Base-by-base conservation (phyloP, 2,888 invertebrate genomes). In the Onchidella celtica region DNA sequence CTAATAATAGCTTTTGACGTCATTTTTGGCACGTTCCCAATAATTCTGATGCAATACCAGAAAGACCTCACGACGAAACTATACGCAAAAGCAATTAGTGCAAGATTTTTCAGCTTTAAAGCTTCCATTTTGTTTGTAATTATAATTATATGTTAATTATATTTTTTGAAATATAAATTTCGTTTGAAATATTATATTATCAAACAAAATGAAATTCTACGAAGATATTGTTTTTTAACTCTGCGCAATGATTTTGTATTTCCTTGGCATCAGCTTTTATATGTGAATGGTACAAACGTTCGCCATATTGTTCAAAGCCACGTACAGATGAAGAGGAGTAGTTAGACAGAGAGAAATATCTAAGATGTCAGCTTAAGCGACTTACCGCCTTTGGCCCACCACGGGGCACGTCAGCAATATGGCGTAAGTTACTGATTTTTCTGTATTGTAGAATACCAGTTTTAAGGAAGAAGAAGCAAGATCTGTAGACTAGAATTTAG, bases 351-450 rank as follows among this genome's bases (percentile, higher is more conserved):
- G 27, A 27, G 55, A 83, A 75, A 68, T n/a, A n/a, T n/a, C n/a
- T n/a, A n/a, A n/a, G n/a, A 85, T 85, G 85, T 81, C 81, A 40
- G 85, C 78, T 40, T 85, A 80, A 79, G 79, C 29, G 57, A 38
- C 68, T 21, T 82, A 77, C 81, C 79, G 63, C 57, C 73, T 79
- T 34, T 36, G 57, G 65, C 77, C 74, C 79, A 77, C 79, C 79
- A 88, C 61, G 72, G 81, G 70, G 79, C 85, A 85, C 74, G 83
- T 72, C 83, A 73, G 84, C 86, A 90, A 72, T 85, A 90, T 90
- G 90, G 89, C 89, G 90, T 90, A 85, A 89, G 90, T 90, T 85
- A 0, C 40, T 36, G 68, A 75, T 81, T 76, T 65, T 63, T n/a
- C n/a, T n/a, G n/a, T n/a, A n/a, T n/a, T n/a, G n/a, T n/a, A n/a